phyloP scores from a whole-genome alignment of 1,140 invertebrate genomes.

The Gryon sp. region DNA sequence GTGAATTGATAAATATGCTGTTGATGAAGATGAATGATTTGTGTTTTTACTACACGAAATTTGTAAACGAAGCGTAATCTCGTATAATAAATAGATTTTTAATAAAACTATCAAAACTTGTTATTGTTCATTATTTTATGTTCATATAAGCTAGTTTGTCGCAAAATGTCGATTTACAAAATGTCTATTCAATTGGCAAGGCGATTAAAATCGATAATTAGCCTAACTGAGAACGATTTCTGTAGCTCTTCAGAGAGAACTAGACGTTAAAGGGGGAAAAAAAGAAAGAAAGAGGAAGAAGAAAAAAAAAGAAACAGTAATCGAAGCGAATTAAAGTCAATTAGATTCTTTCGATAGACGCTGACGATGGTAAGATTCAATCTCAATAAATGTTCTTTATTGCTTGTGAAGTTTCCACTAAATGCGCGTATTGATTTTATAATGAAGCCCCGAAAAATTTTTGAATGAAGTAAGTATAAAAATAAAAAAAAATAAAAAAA shows the following conservation, averaged over 20 bases:
- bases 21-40: constrained; percentile 5
- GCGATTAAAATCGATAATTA: constrained; percentile 41
- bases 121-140: background rate
- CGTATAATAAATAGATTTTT: constrained; percentile 51
- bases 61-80: constrained; percentile 35
- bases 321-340: constrained; percentile 53
- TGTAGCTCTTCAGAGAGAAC: constrained; percentile 8
- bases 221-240: constrained; percentile 16
- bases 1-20: background rate
- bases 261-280: background rate
- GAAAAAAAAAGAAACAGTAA: constrained; percentile 22
- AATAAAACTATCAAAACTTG: constrained; percentile 10
- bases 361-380: constrained; percentile 44
- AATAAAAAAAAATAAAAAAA: no score
- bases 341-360: constrained; percentile 56
- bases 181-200: constrained; percentile 1
- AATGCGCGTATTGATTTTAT: constrained; percentile 44
- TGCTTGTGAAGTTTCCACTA: constrained; percentile 40
- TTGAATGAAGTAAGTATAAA: no score
- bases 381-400: constrained; percentile 51
- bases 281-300: constrained; percentile 1
- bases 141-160: constrained; percentile 4
- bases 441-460: constrained; percentile 23
- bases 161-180: constrained; percentile 3
- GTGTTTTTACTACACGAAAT: constrained; percentile 15